These are phyloP conservation scores for Caprella mutica DNA, from an alignment of 2,888 invertebrate species.

Conservation along the genomic window DNA sequence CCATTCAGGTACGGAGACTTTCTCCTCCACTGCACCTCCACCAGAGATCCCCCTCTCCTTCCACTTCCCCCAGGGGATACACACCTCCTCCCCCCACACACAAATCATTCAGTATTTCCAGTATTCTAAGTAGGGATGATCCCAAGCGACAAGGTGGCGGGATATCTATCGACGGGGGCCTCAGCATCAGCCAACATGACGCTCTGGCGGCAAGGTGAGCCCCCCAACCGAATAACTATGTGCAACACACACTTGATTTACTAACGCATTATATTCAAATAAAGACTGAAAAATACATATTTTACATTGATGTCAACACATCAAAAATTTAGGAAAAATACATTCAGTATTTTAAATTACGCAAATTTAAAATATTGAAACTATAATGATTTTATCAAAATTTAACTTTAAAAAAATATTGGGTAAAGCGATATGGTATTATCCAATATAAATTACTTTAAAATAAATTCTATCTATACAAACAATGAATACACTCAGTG, in stretches of 20 bases:
- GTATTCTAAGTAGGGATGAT: conserved; percentile 34
- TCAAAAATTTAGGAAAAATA: not conserved
- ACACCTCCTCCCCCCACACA: conserved; percentile 26
- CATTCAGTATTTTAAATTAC: not conserved
- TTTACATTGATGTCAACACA: too few species aligned
- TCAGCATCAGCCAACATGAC: conserved; percentile 23
- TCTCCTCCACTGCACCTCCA: conserved; percentile 6
- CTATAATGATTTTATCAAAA: not conserved
- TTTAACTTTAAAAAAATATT: not conserved
- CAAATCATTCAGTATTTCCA: conserved; percentile 35
- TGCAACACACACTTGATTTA: too few species aligned
- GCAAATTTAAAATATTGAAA: not conserved
- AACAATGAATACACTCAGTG: too few species aligned
- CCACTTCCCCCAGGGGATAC: conserved; percentile 20
- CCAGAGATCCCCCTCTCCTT: conserved; percentile 11
- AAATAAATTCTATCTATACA: not conserved
- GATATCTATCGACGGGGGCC: conserved; percentile 16
- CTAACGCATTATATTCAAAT: too few species aligned
- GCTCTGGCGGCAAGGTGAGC: conserved; percentile 30
- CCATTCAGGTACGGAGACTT: not conserved
- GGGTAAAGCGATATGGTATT: not conserved
- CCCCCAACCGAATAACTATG: not conserved
- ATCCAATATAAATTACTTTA: not conserved
- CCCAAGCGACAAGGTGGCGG: conserved; percentile 25
- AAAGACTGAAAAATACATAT: too few species aligned